These are phyloP conservation scores for Eulacestoma nigropectus DNA, from an alignment of 2,113 vertebrate genomes.

Conservation along the genomic window DNA sequence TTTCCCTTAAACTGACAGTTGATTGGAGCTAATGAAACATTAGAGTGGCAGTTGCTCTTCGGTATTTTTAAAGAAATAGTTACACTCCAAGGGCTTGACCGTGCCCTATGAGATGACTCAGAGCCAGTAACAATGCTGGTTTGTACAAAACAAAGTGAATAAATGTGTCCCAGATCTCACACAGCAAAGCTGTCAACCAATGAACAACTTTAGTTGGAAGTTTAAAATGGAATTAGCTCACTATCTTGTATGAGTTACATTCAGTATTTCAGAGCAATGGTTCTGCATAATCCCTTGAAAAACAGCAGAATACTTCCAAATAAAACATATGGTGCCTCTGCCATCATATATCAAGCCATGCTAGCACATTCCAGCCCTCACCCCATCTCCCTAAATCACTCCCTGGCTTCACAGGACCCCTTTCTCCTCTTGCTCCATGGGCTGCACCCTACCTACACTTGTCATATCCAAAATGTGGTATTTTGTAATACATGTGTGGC, in stretches of 20 bases:
- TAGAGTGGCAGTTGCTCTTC: background rate
- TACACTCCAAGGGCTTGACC: background rate
- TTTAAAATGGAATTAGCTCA: background rate
- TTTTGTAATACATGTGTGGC: background rate
- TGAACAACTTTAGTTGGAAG: background rate
- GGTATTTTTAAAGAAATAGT: background rate
- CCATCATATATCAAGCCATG: background rate
- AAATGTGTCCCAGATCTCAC: background rate
- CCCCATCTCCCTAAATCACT: background rate
- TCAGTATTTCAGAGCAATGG: background rate
- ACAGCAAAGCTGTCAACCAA: background rate
- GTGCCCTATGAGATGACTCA: background rate
- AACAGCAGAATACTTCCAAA: background rate
- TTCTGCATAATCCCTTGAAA: background rate
- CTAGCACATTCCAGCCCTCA: background rate
- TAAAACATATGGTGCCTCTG: background rate
- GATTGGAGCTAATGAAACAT: background rate
- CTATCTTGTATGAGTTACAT: background rate
- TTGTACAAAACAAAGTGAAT: background rate
- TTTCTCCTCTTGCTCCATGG: background rate
- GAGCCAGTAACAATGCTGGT: background rate
- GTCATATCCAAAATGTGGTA: background rate
- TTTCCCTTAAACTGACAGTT: background rate
- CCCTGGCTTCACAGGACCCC: background rate
- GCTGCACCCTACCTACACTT: background rate